Conservation (phyloP, 2,888 invertebrate genomes). For the Drosophila neonasuta region DNA sequence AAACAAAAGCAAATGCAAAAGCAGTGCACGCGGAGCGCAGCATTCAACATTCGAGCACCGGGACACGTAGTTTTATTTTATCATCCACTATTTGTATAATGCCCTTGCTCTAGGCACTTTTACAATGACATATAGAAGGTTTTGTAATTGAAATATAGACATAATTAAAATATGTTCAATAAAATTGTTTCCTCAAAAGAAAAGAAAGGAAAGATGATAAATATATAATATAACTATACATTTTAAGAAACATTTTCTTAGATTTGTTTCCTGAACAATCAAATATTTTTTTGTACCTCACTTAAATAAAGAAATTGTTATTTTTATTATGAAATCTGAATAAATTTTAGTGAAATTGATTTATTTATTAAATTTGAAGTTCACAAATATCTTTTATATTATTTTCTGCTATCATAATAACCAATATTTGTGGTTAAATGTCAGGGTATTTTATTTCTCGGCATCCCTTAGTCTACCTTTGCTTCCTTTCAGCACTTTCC, state of each 20-base stretch:
- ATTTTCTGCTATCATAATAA: neutral
- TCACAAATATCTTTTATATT: too few species aligned
- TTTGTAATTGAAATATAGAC: too few species aligned
- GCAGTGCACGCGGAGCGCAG: conserved; percentile 48
- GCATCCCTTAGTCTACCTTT: neutral
- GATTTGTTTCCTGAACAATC: too few species aligned
- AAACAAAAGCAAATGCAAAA: conserved; percentile 53
- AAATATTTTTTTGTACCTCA: too few species aligned
- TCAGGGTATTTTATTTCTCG: conserved; percentile 4
- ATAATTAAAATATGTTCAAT: too few species aligned
- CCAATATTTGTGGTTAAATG: neutral
- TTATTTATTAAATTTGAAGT: neutral
- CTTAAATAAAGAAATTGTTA: too few species aligned
- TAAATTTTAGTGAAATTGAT: neutral
- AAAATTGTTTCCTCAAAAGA: too few species aligned
- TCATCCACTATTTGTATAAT: conserved; percentile 67
- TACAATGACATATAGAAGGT: neutral
- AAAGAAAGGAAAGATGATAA: too few species aligned
- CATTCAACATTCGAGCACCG: conserved; percentile 46
- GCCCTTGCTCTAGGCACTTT: neutral
- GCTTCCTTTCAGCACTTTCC: conserved; percentile 10
- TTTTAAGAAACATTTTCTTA: too few species aligned
- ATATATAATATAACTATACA: too few species aligned
- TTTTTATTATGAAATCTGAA: too few species aligned
- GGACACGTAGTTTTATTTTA: conserved; percentile 57